Evolutionary conservation across 2,113 vertebrate species (phyloP).

Genomic region (Catharus minimus): DNA sequence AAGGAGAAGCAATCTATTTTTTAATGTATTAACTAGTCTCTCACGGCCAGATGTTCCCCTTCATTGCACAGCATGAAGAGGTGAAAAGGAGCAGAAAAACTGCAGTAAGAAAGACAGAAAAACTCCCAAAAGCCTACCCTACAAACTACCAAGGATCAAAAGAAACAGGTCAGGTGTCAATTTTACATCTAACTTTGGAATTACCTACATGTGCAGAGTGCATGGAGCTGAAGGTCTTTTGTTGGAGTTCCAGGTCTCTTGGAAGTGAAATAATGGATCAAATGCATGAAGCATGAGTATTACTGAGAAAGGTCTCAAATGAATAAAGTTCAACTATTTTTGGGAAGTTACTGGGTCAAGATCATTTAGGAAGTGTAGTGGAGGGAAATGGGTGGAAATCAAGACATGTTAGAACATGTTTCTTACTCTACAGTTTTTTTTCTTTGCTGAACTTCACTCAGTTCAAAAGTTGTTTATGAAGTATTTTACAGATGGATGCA

Average conservation of each 20-base stretch:
- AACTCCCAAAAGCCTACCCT: neutral
- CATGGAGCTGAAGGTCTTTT: neutral
- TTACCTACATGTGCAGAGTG: neutral
- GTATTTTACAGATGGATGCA: conserved; percentile 21
- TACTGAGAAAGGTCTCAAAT: neutral
- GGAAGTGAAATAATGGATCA: neutral
- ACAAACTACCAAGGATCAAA: neutral
- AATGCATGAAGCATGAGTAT: neutral
- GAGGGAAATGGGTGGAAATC: neutral
- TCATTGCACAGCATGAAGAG: neutral
- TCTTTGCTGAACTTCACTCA: neutral
- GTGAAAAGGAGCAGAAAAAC: neutral
- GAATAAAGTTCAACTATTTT: neutral
- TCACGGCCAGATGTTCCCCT: conserved; percentile 32
- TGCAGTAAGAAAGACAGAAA: neutral
- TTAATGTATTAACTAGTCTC: neutral
- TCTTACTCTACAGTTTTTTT: neutral
- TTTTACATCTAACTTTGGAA: neutral
- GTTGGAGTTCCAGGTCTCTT: neutral
- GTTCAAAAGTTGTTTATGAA: conserved; percentile 18
- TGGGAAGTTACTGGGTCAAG: neutral
- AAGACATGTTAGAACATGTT: neutral
- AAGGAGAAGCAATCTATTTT: conserved; percentile 26
- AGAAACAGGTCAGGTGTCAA: neutral
- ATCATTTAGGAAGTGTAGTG: neutral